These are phyloP conservation scores for Tribolium castaneum DNA, from an alignment of 1,140 invertebrate genomes.

Conservation along the genomic window DNA sequence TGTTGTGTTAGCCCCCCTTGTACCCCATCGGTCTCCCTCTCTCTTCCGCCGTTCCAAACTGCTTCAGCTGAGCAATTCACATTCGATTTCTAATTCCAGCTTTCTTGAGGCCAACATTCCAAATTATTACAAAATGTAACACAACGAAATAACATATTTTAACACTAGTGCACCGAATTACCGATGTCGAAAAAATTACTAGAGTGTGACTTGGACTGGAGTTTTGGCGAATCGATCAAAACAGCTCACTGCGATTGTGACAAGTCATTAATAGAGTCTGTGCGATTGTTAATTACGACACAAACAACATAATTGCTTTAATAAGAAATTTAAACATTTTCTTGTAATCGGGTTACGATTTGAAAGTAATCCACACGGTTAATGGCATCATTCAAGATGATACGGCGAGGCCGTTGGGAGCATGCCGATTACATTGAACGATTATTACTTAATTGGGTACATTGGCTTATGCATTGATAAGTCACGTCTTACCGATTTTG, in stretches of 20 bases:
- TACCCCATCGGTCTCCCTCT: conserved; percentile 14
- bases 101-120: conserved; percentile 45
- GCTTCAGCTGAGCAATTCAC: conserved; percentile 46
- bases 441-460: conserved; percentile 42
- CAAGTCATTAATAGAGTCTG: conserved; percentile 22
- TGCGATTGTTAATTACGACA: conserved; percentile 40
- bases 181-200: conserved; percentile 16
- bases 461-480: conserved; percentile 22
- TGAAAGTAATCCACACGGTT: conserved; percentile 47
- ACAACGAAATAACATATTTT: conserved; percentile 42
- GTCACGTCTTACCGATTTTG: conserved; percentile 27
- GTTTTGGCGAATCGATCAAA: conserved; percentile 24
- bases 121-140: conserved; percentile 44
- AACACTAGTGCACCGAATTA: conserved; percentile 12
- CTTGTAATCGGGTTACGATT: conserved; percentile 47
- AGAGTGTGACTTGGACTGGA: conserved; percentile 7
- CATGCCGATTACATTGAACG: conserved; percentile 45
- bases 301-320: conserved; percentile 47
- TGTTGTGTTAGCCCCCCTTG: conserved; percentile 12
- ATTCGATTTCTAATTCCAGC: conserved; percentile 47
- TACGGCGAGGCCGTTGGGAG: conserved; percentile 42
- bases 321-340: conserved; percentile 48
- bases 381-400: conserved; percentile 47
- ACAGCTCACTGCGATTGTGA: conserved; percentile 16
- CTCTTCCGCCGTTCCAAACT: conserved; percentile 37